Conservation (phyloP, 1,140 invertebrate genomes). For the Brachionus asplanchnoidis region DNA sequence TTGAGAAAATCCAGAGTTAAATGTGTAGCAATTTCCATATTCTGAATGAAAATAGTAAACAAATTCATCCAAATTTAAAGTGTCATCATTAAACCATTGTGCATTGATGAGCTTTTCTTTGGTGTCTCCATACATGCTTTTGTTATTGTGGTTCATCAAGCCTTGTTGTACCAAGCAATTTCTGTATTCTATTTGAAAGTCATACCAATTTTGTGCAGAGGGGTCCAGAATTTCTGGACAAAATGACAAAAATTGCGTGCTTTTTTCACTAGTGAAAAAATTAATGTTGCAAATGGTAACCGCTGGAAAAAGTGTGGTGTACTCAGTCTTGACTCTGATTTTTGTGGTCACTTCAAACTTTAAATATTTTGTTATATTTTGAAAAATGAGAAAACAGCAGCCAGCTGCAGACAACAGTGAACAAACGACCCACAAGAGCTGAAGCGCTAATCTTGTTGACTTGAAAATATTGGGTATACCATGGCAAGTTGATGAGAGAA, state of each 20-base stretch:
- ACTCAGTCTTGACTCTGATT: neutral
- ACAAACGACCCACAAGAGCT: neutral
- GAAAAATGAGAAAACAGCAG: neutral
- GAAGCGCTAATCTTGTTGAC: neutral
- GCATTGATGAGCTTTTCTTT: neutral
- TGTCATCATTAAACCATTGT: neutral
- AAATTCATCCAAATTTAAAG: neutral
- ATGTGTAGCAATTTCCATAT: neutral
- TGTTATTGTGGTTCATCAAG: neutral
- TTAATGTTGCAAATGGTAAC: constrained; percentile 14
- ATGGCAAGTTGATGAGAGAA: constrained; percentile 8
- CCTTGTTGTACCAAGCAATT: neutral
- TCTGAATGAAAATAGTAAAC: neutral
- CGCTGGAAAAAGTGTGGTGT: neutral
- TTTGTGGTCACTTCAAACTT: neutral
- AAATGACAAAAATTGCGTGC: neutral
- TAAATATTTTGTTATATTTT: neutral
- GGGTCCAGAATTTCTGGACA: neutral
- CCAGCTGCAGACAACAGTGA: neutral
- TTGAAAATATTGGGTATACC: constrained; percentile 23
- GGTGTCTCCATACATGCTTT: neutral
- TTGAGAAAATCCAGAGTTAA: neutral
- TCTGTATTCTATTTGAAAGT: neutral
- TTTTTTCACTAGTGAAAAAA: neutral
- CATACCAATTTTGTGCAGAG: neutral